Base-by-base conservation (phyloP, 2,888 invertebrate species). In the Scaptomyza reducta region DNA sequence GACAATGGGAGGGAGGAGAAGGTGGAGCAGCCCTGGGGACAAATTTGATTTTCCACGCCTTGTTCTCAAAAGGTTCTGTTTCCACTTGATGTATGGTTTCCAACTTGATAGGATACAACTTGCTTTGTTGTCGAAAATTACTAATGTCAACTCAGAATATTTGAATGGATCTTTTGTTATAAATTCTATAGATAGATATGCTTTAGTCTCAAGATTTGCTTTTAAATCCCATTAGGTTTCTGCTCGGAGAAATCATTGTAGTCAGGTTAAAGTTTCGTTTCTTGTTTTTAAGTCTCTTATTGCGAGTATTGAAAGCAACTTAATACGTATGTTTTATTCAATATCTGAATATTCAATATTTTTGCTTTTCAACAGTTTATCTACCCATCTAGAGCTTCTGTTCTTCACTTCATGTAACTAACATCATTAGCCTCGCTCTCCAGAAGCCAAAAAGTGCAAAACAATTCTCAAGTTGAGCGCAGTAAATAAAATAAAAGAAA, bases 401-500 rank as follows among this genome's bases (percentile, higher is more conserved):
- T n/a, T 41, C n/a, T n/a, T 6, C 22, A 38, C 18, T 18, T 64
- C 33, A 16, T 40, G 45, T 51, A 18, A 18, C 29, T 14, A 56
- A 57, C 33, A 40, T 40, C 33, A 53, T 55, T 42, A 46, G 51
- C 11, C 46, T 62, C 59, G 56, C 27, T 50, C 6, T 25, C 27
- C 33, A 41, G 55, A 45, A 45, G 49, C 13, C 56, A 31, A 31
- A 35, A 13, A n/a, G 22, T 22, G 22, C 22, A 38, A 38, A 68
- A 74, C 67, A 70, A 70, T 80, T 72, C 77, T 38, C 61, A 74
- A 76, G 73, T 64, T 61, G 57, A 35, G 47, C 54, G 64, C 67
- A 69, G 77, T 79, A 88, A 76, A 88, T 77, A 75, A 82, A 86
- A 83, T 68, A 68, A 10, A 45, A 72, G 61, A 45, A 33, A 46